Conservation (phyloP, 64 coral and sea anemone genomes). For the Acropora tenuis region DNA sequence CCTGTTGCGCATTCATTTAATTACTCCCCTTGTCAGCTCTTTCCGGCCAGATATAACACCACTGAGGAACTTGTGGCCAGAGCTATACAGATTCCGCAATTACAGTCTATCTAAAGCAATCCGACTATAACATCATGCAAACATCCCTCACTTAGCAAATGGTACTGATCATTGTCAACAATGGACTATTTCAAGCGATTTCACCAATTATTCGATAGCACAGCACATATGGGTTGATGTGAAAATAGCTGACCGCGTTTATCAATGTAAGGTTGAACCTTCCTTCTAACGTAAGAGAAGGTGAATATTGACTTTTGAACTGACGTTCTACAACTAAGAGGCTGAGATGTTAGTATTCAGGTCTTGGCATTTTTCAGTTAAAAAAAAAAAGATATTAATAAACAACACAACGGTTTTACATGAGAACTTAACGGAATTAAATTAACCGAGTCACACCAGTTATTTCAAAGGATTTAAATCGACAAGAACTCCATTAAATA, state of each 20-base stretch:
- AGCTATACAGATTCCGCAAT: not conserved
- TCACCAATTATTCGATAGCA: not conserved
- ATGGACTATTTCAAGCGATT: not conserved
- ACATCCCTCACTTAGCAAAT: not conserved
- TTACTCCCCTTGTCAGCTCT: not conserved
- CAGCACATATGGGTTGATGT: not conserved
- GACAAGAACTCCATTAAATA: too few relatives aligned
- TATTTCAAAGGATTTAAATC: too few relatives aligned
- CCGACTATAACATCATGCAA: not conserved
- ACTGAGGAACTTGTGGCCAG: not conserved
- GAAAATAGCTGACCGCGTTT: not conserved
- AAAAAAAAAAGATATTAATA: too few relatives aligned
- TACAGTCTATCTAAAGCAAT: not conserved
- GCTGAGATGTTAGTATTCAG: not conserved
- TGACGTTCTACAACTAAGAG: not conserved
- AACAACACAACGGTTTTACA: too few relatives aligned
- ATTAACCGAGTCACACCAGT: too few relatives aligned
- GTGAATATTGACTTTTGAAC: not conserved
- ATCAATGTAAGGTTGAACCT: not conserved
- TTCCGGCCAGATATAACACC: conserved; percentile 12
- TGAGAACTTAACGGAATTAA: too few relatives aligned
- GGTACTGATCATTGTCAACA: not conserved
- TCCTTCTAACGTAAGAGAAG: not conserved
- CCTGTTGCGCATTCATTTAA: conserved; percentile 19
- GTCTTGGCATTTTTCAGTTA: too few relatives aligned